phyloP scores from a whole-genome alignment of 2,113 vertebrate species.

The Pachyramphus minor region DNA sequence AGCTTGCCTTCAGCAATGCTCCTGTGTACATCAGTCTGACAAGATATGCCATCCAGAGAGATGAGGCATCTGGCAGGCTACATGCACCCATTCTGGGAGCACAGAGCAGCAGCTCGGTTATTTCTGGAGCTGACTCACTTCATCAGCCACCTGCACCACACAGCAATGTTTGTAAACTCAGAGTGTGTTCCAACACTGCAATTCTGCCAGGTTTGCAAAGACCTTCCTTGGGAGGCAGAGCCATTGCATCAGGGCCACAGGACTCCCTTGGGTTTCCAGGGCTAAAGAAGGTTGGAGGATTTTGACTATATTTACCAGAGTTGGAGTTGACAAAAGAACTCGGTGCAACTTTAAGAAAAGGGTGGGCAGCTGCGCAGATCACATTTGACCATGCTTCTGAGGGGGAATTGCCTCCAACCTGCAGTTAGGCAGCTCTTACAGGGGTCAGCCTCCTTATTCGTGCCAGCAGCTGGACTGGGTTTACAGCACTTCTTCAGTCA shows the following conservation, averaged over 20 bases:
- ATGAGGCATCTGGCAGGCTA: background rate
- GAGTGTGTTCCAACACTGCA: rapidly evolving
- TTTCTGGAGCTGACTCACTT: rapidly evolving
- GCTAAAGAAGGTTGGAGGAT: background rate
- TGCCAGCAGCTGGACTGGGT: background rate
- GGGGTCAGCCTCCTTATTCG: background rate
- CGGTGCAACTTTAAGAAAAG: rapidly evolving
- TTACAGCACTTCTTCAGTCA: background rate
- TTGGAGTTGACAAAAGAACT: background rate
- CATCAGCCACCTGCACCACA: rapidly evolving
- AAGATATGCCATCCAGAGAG: background rate
- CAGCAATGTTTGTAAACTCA: background rate
- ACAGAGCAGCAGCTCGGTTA: background rate
- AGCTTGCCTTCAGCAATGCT: background rate
- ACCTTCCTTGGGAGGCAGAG: background rate
- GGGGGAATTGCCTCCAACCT: background rate
- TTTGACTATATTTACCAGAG: background rate
- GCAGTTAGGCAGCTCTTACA: rapidly evolving
- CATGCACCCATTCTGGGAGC: rapidly evolving
- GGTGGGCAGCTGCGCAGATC: background rate
- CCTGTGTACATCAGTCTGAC: background rate
- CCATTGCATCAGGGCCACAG: too few relatives aligned
- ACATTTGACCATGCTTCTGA: too few relatives aligned
- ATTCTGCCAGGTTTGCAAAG: background rate
- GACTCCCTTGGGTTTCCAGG: background rate